Evolutionary conservation across 2,113 vertebrate genomes (phyloP).

Genomic region (Nansenia antarctica): DNA sequence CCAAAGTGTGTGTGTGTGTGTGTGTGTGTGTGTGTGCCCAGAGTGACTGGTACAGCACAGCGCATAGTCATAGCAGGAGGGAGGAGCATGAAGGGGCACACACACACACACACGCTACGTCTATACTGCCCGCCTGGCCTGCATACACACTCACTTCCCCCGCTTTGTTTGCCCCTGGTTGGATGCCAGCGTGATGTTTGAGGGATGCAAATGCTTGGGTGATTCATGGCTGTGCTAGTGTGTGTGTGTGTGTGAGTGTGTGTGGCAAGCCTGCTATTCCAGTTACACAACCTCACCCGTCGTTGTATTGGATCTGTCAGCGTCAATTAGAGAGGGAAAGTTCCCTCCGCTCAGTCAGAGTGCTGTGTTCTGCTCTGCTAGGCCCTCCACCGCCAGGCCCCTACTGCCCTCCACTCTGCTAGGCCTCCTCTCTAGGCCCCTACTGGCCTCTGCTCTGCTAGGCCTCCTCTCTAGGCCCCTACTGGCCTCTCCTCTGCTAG

Average conservation of each 20-base stretch:
- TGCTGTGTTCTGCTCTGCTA: constrained; percentile 19
- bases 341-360: neutral
- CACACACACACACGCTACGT: constrained; percentile 30
- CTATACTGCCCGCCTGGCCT: constrained; percentile 43
- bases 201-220: constrained; percentile 62
- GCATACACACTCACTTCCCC: constrained; percentile 61
- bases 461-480: too few species aligned
- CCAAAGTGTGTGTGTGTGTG: constrained; percentile 14
- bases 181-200: constrained; percentile 61
- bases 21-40: neutral
- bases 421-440: too few species aligned
- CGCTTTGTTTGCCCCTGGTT: constrained; percentile 65
- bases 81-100: constrained; percentile 10
- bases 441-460: constrained; percentile 19
- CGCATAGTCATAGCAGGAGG: constrained; percentile 24
- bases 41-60: constrained; percentile 32
- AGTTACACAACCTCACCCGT: constrained; percentile 56
- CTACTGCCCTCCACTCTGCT: constrained; percentile 16
- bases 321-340: constrained; percentile 51
- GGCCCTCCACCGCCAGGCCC: constrained; percentile 2
- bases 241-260: constrained; percentile 2
- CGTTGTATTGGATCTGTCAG: constrained; percentile 52
- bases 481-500: constrained; percentile 18
- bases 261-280: constrained; percentile 30
- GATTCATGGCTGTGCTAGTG: constrained; percentile 47